A percentile compares a stretch with the other conserved stretches of the same genome.
phyloP scores from a whole-genome alignment of 1,140 invertebrate species.

The Pogonomyrmex barbatus region DNA sequence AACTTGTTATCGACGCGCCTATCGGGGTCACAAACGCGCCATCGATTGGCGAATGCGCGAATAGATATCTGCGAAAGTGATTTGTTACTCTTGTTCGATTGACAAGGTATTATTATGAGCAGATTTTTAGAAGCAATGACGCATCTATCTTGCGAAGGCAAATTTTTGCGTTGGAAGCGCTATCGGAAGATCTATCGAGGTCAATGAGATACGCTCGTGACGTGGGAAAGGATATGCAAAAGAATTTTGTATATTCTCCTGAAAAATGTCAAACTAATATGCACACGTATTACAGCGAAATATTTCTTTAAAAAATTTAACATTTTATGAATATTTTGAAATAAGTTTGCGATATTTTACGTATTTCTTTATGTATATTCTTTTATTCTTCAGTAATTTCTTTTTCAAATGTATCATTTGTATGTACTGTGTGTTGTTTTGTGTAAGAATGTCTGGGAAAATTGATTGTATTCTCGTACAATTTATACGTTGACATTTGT shows the following conservation, averaged over 20 bases:
- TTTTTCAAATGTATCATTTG: not conserved
- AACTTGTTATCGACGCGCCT: conserved; percentile 65
- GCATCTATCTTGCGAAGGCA: conserved; percentile 5
- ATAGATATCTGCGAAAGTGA: conserved; percentile 39
- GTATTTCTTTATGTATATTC: not conserved
- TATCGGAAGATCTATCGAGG: conserved; percentile 30
- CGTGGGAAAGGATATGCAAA: conserved; percentile 42
- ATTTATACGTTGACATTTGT: conserved; percentile 54
- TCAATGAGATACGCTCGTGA: conserved; percentile 9
- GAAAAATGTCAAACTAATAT: conserved; percentile 5
- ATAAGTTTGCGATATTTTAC: too few species aligned
- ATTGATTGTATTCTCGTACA: conserved; percentile 17
- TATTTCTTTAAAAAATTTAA: not conserved
- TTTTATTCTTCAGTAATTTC: not conserved
- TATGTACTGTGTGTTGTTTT: not conserved
- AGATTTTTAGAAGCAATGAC: conserved; percentile 23
- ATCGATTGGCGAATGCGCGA: conserved; percentile 30
- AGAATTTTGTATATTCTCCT: conserved; percentile 19
- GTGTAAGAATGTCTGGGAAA: conserved; percentile 68
- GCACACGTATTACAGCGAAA: not conserved
- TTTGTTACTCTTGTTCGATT: not conserved
- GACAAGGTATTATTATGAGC: conserved; percentile 40
- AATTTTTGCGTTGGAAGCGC: conserved; percentile 19
- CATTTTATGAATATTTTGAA: too few species aligned
- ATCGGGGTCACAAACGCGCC: conserved; percentile 72